phyloP scores from a whole-genome alignment of 2,797 vertebrate genomes.

The Adrianichthys oophorus region DNA sequence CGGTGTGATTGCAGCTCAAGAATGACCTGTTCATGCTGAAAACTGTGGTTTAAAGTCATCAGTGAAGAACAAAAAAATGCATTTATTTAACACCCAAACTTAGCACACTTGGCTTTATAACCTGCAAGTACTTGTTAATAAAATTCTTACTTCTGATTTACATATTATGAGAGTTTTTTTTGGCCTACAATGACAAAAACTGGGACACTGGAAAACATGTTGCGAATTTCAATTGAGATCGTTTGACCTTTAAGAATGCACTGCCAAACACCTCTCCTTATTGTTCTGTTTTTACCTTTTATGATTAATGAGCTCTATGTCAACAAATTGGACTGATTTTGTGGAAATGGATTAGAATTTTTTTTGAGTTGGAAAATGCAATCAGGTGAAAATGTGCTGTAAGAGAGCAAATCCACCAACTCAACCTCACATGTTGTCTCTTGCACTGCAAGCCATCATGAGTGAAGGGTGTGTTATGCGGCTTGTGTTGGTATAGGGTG shows the following conservation, averaged over 20 bases:
- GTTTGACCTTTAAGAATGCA: constrained; percentile 57
- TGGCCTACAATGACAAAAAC: constrained; percentile 44
- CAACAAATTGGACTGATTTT: neutral
- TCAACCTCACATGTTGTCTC: constrained; percentile 35
- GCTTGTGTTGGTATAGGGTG: constrained; percentile 52
- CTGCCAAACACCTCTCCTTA: constrained; percentile 32
- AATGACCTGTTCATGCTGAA: neutral
- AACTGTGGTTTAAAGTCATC: constrained; percentile 15
- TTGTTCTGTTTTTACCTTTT: constrained; percentile 13
- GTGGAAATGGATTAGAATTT: constrained; percentile 9
- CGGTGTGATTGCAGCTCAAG: neutral
- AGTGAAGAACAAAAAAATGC: constrained; percentile 14
- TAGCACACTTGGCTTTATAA: constrained; percentile 9
- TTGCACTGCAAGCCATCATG: constrained; percentile 21
- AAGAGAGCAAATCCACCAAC: constrained; percentile 40
- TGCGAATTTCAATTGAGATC: constrained; percentile 66
- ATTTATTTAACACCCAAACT: constrained; percentile 20
- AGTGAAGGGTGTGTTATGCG: constrained; percentile 63
- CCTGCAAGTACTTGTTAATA: neutral
- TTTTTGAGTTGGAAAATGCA: neutral
- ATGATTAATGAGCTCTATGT: constrained; percentile 17
- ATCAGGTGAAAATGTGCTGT: constrained; percentile 39
- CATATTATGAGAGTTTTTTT: constrained; percentile 50
- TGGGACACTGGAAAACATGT: constrained; percentile 50
- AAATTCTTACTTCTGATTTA: constrained; percentile 40